These are phyloP conservation scores for Phymastichus coffea DNA, from an alignment of 1,140 invertebrate species.

Conservation along the genomic window DNA sequence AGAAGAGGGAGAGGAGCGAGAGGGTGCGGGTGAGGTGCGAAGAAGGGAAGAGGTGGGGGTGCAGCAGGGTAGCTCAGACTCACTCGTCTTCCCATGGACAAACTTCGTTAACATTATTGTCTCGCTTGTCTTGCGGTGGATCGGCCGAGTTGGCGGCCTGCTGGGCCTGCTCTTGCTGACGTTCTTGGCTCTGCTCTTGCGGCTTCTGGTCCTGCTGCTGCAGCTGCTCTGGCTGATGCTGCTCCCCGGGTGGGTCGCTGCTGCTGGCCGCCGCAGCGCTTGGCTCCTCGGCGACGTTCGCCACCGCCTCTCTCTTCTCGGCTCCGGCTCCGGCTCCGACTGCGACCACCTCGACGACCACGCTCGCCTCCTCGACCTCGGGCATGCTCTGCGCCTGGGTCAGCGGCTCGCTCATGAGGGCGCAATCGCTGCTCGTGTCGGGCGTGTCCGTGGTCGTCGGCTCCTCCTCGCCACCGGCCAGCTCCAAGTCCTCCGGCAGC, in stretches of 20 bases:
- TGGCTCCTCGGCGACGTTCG: background rate
- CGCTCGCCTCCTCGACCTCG: conserved; percentile 12
- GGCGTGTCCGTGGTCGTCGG: conserved; percentile 31
- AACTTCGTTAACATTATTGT: conserved; percentile 72
- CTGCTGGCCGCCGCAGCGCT: too few species aligned
- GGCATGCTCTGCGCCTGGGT: conserved; percentile 15
- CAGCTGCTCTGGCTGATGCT: background rate
- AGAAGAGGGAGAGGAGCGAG: too few species aligned
- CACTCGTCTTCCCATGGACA: conserved; percentile 90
- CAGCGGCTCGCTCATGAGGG: conserved; percentile 22
- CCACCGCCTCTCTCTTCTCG: conserved; percentile 4
- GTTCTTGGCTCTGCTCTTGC: conserved; percentile 26
- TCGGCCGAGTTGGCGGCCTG: conserved; percentile 42
- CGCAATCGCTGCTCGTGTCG: conserved; percentile 32
- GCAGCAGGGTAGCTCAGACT: conserved; percentile 52
- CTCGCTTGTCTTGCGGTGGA: conserved; percentile 47
- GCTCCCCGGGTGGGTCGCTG: background rate
- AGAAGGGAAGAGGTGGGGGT: too few species aligned
- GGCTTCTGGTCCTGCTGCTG: background rate
- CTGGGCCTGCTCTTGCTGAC: conserved; percentile 42
- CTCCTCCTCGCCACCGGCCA: conserved; percentile 29
- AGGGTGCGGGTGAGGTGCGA: too few species aligned
- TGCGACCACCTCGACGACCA: background rate
- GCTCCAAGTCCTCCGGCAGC: conserved; percentile 45
- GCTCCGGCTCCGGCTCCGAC: conserved; percentile 18